Percentiles rank a stretch among this genome's conserved stretches.
Conservation (phyloP, 2,888 invertebrate genomes). For the Volucella bombylans region DNA sequence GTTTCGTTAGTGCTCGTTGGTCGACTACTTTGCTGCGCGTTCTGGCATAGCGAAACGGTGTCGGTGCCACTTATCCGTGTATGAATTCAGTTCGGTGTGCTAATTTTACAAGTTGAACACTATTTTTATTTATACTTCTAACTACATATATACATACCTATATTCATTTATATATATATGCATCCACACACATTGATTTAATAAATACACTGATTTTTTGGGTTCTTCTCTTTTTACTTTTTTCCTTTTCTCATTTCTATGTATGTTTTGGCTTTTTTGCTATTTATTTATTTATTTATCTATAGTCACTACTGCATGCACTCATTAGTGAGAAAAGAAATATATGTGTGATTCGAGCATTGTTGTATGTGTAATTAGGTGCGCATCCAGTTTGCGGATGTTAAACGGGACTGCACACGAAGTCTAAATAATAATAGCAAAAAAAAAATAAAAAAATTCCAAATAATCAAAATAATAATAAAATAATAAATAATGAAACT, state of each 20-base stretch:
- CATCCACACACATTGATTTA: constrained; percentile 71
- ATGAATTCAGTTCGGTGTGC: constrained; percentile 72
- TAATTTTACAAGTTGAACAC: constrained; percentile 73
- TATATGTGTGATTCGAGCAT: constrained; percentile 1
- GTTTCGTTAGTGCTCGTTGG: constrained; percentile 64
- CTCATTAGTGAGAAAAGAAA: constrained; percentile 8
- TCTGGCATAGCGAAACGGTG: constrained; percentile 62
- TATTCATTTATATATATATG: constrained; percentile 74
- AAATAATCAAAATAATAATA: constrained; percentile 15
- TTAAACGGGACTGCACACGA: constrained; percentile 32
- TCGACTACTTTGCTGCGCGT: constrained; percentile 1
- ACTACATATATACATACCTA: constrained; percentile 76
- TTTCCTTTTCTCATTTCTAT: neutral
- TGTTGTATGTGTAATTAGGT: constrained; percentile 43
- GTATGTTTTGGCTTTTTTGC: neutral
- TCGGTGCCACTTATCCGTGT: constrained; percentile 76
- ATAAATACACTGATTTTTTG: neutral
- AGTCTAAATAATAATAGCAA: constrained; percentile 1
- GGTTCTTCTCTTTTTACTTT: neutral
- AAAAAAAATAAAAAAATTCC: neutral
- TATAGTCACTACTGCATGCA: neutral
- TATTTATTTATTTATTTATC: neutral
- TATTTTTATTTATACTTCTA: constrained; percentile 75
- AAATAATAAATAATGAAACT: constrained; percentile 23
- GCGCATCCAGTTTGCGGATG: constrained; percentile 47